These are phyloP conservation scores for Amiota communis DNA, from an alignment of 2,888 invertebrate species.

Conservation along the genomic window DNA sequence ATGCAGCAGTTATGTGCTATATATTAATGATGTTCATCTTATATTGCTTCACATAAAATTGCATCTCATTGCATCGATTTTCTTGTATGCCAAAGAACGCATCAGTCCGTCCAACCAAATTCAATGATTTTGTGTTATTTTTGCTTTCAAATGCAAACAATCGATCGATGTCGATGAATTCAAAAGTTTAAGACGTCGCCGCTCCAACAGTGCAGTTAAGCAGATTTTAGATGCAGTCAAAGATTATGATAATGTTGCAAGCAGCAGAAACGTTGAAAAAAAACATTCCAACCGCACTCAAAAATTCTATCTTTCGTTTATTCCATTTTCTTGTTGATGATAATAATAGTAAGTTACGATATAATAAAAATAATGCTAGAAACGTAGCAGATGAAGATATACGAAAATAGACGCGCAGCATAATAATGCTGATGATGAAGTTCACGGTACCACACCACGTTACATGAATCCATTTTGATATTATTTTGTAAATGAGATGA, in stretches of 20 bases:
- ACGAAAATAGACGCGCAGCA: conserved; percentile 22
- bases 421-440: too few species aligned
- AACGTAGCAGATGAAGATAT: conserved; percentile 27
- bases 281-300: not conserved
- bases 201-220: not conserved
- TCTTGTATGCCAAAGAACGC: not conserved
- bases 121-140: not conserved
- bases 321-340: not conserved
- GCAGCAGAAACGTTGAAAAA: not conserved
- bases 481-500: too few species aligned
- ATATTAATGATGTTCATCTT: conserved; percentile 1
- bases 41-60: not conserved
- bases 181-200: not conserved
- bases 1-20: conserved; percentile 2
- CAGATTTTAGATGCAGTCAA: not conserved
- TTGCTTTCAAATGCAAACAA: conserved; percentile 4
- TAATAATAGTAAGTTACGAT: conserved; percentile 10
- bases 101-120: conserved; percentile 2
- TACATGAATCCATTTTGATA: too few species aligned
- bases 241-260: conserved; percentile 22
- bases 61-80: not conserved
- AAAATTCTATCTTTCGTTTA: not conserved
- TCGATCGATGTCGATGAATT: too few species aligned
- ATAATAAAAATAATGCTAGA: conserved; percentile 4
- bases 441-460: too few species aligned